These are phyloP conservation scores for Philonicus albiceps DNA, from an alignment of 2,888 invertebrate genomes.

Conservation along the genomic window DNA sequence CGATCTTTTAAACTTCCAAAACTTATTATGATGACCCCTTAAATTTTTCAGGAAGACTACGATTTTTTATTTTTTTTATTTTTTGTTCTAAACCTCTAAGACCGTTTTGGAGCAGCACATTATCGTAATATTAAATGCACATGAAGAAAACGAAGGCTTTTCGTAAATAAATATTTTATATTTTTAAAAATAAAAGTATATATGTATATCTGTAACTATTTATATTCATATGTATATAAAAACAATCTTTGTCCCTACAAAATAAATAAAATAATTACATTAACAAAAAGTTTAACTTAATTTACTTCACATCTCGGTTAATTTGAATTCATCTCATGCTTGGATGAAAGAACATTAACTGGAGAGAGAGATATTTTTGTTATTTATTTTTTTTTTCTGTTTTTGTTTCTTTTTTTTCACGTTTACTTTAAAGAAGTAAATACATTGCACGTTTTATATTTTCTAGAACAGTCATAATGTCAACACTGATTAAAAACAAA, in stretches of 20 bases:
- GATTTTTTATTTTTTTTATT: no score
- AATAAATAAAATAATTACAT: constrained; percentile 46
- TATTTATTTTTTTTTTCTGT: not conserved
- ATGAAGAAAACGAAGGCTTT: not conserved
- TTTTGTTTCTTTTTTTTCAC: not conserved
- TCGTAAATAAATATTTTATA: constrained; percentile 39
- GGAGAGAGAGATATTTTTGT: not conserved
- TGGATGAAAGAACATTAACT: not conserved
- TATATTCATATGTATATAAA: constrained; percentile 43
- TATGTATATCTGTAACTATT: constrained; percentile 37
- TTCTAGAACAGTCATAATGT: constrained; percentile 24
- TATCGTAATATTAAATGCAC: not conserved
- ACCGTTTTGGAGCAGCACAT: not conserved
- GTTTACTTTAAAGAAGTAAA: constrained; percentile 4
- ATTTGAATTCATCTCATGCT: constrained; percentile 16
- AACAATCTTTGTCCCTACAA: constrained; percentile 46
- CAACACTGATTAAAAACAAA: constrained; percentile 8
- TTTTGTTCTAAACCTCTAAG: not conserved
- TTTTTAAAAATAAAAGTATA: constrained; percentile 39
- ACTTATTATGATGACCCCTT: no score
- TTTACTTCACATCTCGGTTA: constrained; percentile 21
- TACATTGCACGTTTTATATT: constrained; percentile 29
- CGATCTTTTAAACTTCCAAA: no score
- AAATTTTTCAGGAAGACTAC: no score
- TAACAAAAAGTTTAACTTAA: constrained; percentile 33